A percentile compares a stretch with the other conserved stretches of the same genome.
phyloP scores from a whole-genome alignment of 2,888 invertebrate species.

The Ornithoptera priamus region DNA sequence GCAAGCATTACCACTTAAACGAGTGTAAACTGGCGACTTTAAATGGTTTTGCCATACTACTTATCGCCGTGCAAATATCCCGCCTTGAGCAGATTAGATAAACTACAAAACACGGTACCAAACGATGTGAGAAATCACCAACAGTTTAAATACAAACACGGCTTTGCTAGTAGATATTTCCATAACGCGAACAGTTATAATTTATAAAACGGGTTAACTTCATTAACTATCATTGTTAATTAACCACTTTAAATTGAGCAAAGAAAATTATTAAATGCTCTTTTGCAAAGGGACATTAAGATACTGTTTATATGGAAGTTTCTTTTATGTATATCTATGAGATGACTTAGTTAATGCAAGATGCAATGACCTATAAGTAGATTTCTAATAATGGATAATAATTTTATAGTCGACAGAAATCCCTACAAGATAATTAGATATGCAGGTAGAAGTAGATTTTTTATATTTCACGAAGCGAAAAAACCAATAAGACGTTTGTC shows the following conservation, averaged over 20 bases:
- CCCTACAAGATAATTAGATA: too few relatives aligned
- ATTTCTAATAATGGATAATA: too few relatives aligned
- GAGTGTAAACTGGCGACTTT: slow-evolving; percentile 57
- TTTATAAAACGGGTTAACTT: slow-evolving; percentile 9
- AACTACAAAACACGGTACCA: slow-evolving; percentile 55
- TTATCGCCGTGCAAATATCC: slow-evolving; percentile 73
- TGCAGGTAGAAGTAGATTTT: too few relatives aligned
- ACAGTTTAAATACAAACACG: slow-evolving; percentile 46
- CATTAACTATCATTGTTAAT: slow-evolving; percentile 1
- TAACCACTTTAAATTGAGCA: too few relatives aligned
- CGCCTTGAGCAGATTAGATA: slow-evolving; percentile 74
- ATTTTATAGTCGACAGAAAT: neutral
- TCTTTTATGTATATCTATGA: too few relatives aligned
- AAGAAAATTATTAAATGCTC: too few relatives aligned
- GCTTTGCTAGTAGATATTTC: slow-evolving; percentile 35
- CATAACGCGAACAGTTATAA: slow-evolving; percentile 9
- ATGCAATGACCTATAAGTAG: too few relatives aligned
- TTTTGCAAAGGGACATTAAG: too few relatives aligned
- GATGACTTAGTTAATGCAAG: too few relatives aligned
- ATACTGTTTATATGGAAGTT: too few relatives aligned
- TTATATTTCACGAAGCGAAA: too few relatives aligned
- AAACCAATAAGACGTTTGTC: too few relatives aligned
- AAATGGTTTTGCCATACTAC: slow-evolving; percentile 63
- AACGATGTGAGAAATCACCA: slow-evolving; percentile 58
- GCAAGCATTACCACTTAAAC: slow-evolving; percentile 31